phyloP scores from a whole-genome alignment of 2,888 invertebrate species.

The Salpingus planirostris region DNA sequence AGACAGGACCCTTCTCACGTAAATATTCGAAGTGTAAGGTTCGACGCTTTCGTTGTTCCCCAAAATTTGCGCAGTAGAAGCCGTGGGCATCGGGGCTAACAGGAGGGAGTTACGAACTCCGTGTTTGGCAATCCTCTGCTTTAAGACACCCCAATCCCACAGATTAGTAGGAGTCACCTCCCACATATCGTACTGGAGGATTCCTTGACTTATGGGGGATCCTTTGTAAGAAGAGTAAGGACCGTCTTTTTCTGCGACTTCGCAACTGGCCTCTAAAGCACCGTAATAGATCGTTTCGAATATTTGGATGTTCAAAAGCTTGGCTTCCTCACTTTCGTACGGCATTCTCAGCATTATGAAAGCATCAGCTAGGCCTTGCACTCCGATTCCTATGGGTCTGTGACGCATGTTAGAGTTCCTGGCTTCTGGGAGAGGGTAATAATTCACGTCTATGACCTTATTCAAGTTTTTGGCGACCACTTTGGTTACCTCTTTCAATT shows the following conservation, averaged over 20 bases:
- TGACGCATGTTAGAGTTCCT: constrained; percentile 78
- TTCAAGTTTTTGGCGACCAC: constrained; percentile 86
- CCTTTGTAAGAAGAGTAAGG: constrained; percentile 83
- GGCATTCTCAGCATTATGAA: constrained; percentile 89
- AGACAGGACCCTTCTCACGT: constrained; percentile 84
- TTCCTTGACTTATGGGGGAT: constrained; percentile 88
- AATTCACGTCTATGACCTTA: constrained; percentile 94
- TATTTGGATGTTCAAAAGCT: constrained; percentile 83
- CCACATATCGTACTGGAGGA: constrained; percentile 99
- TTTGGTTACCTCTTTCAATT: constrained; percentile 80
- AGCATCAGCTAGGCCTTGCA: constrained; percentile 96
- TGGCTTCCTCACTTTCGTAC: constrained; percentile 83
- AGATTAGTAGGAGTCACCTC: constrained; percentile 72
- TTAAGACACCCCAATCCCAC: constrained; percentile 83
- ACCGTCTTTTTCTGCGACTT: constrained; percentile 77
- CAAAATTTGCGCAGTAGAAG: constrained; percentile 97
- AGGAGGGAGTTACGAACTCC: constrained; percentile 86
- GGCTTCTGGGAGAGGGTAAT: constrained; percentile 89
- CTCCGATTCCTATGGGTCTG: constrained; percentile 84
- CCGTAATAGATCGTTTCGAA: constrained; percentile 98
- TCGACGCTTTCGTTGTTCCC: constrained; percentile 99
- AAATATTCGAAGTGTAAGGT: constrained; percentile 96
- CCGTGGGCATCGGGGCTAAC: constrained; percentile 97
- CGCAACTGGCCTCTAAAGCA: constrained; percentile 93
- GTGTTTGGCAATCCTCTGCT: constrained; percentile 74